Conservation (phyloP, 2,797 vertebrate species). For the Clarias fuscus region DNA sequence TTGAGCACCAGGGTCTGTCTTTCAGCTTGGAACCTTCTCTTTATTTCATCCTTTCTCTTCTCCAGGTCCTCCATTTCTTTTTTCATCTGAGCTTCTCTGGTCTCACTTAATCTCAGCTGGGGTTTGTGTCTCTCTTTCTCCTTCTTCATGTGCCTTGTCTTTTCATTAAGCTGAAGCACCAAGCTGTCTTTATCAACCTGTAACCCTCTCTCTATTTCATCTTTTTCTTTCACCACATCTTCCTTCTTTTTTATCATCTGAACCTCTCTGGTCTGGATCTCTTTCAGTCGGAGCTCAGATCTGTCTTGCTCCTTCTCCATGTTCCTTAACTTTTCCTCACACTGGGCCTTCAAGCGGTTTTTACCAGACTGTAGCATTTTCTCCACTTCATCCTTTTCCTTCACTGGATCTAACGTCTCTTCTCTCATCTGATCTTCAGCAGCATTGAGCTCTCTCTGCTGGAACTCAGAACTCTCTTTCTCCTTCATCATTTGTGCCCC, state of each 20-base stretch:
- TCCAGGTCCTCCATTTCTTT: neutral
- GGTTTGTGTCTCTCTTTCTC: neutral
- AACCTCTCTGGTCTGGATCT: too few relatives aligned
- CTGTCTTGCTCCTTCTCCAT: neutral
- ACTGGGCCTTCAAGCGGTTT: neutral
- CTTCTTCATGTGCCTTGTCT: too few relatives aligned
- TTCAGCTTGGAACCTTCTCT: too few relatives aligned
- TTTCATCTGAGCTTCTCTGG: neutral
- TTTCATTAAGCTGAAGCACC: too few relatives aligned
- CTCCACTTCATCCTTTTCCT: neutral
- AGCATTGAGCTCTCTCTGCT: neutral
- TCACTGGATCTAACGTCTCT: neutral
- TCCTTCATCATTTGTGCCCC: too few relatives aligned
- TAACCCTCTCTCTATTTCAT: neutral
- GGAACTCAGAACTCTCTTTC: neutral
- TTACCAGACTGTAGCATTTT: neutral
- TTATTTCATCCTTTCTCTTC: too few relatives aligned
- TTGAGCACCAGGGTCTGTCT: too few relatives aligned
- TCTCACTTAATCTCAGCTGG: too few relatives aligned
- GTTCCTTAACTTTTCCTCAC: neutral
- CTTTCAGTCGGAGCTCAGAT: too few relatives aligned
- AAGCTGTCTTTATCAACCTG: too few relatives aligned
- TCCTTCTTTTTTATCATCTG: too few relatives aligned
- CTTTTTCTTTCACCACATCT: too few relatives aligned
- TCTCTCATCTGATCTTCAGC: neutral